Conservation (phyloP, 2,888 invertebrate species). For the Drosophila ezoana region DNA sequence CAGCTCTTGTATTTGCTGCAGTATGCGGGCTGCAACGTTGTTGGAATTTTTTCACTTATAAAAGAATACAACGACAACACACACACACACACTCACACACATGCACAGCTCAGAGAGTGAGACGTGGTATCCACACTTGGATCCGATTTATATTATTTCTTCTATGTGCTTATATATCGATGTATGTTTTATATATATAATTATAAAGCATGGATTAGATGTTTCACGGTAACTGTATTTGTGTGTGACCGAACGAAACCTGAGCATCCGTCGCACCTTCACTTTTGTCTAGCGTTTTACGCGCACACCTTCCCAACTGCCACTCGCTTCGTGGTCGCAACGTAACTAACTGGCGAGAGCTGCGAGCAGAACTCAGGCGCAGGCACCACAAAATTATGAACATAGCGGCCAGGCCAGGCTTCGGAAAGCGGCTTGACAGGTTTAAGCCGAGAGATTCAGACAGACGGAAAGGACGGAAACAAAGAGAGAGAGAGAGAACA, state of each 20-base stretch:
- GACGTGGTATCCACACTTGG: constrained; percentile 30
- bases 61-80: constrained; percentile 67
- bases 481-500: constrained; percentile 20
- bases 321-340: constrained; percentile 83
- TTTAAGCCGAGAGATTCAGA: constrained; percentile 41
- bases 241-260: constrained; percentile 52
- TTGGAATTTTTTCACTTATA: constrained; percentile 80
- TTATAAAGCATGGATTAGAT: constrained; percentile 13
- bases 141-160: constrained; percentile 26
- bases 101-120: constrained; percentile 21
- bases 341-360: constrained; percentile 82
- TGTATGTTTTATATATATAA: no score
- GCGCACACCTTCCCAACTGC: constrained; percentile 50
- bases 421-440: constrained; percentile 80
- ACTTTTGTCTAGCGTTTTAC: constrained; percentile 65
- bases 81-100: constrained; percentile 30
- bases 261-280: constrained; percentile 69
- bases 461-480: constrained; percentile 10
- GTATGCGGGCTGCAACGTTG: constrained; percentile 69
- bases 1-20: constrained; percentile 63
- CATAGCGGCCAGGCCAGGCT: constrained; percentile 57
- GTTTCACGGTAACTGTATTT: constrained; percentile 34
- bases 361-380: constrained; percentile 41
- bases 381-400: constrained; percentile 60
- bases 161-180: constrained; percentile 3